Base-by-base conservation (phyloP, 2,797 vertebrate genomes). In the Naso thynnoides region DNA sequence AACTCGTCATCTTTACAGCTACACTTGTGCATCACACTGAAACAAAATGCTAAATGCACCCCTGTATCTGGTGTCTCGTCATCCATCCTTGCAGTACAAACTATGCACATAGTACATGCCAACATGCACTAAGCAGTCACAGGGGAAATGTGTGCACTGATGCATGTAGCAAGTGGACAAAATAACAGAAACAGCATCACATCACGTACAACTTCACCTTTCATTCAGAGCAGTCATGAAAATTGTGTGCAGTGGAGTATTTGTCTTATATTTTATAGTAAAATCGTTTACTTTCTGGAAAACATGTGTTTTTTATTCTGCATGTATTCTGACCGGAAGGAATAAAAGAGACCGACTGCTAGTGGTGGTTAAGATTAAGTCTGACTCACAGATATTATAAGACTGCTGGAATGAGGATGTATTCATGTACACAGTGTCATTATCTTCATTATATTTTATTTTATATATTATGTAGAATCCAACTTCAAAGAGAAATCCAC, bases 391-490 rank as follows among this genome's bases (percentile, higher is more conserved):
- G 29, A 45, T 53, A 1, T 18, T 38, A 44, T 47, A 33, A 44
- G 4, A 3, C 23, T 57, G 21, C 57, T 57, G 39, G 19, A 72
- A 49, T 26, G 23, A 71, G 14, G 44, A 10, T 47, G 29, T 23
- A 50, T 24, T 50, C 36, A 38, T 27, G 53, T 36, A 26, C 23
- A 33, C 23, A 60, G 18, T 47, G 13, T 29, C 23, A 45, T 63
- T 53, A 62, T 50, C 14, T 23, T 50, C 39, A 78, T 73, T 67
- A 68, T 56, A 61, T 77, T 54, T 57, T 15, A 60, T 79, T 73
- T 58, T n/a, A 49, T 50, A 31, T 58, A 16, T 44, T 36, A 38
- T 42, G 5, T 61, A 33, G 31, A 16, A 5, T 5, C 15, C 9
- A 50, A 9, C 48, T 41, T 56, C 27, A 62, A 54, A 10, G 48